A percentile compares a stretch with the other conserved stretches of the same genome.
These are phyloP conservation scores for Toxotes lorentzi DNA, from an alignment of 2,797 vertebrate genomes.

Conservation along the genomic window DNA sequence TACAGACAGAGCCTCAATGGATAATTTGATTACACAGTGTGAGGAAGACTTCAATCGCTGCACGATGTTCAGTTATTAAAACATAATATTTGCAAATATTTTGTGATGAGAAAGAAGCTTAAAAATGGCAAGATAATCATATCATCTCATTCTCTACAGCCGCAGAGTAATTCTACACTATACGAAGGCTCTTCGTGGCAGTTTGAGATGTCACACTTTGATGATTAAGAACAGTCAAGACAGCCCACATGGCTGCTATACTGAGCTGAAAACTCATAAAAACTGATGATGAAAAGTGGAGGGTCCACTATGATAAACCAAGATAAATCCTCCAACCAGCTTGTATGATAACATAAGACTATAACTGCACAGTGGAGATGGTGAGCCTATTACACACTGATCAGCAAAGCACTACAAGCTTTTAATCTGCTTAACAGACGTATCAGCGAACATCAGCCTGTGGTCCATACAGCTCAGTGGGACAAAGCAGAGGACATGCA, in stretches of 20 bases:
- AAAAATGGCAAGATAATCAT: slow-evolving; percentile 8
- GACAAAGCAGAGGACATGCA: slow-evolving; percentile 31
- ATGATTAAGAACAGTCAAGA: slow-evolving; percentile 23
- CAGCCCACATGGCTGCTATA: background rate
- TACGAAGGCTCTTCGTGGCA: slow-evolving; percentile 7
- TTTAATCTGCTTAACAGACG: slow-evolving; percentile 57
- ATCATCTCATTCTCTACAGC: slow-evolving; percentile 5
- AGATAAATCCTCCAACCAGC: slow-evolving; percentile 30
- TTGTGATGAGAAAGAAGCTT: slow-evolving; percentile 12
- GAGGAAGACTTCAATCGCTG: slow-evolving; percentile 26
- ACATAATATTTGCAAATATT: slow-evolving; percentile 38
- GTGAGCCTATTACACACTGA: slow-evolving; percentile 43
- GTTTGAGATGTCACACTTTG: slow-evolving; percentile 13
- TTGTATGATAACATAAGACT: slow-evolving; percentile 12
- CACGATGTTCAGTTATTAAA: slow-evolving; percentile 51
- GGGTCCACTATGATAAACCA: background rate
- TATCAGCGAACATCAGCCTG: slow-evolving; percentile 57
- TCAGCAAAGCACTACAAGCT: slow-evolving; percentile 36
- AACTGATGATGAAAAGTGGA: background rate
- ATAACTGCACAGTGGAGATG: slow-evolving; percentile 15
- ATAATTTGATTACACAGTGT: slow-evolving; percentile 49
- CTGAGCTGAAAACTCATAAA: slow-evolving; percentile 19
- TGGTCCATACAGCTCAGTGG: slow-evolving; percentile 29
- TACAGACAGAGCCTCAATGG: slow-evolving; percentile 31
- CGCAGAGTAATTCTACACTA: slow-evolving; percentile 2